These are phyloP conservation scores for Mustela lutreola DNA, from an alignment of 2,113 vertebrate species.

Conservation along the genomic window DNA sequence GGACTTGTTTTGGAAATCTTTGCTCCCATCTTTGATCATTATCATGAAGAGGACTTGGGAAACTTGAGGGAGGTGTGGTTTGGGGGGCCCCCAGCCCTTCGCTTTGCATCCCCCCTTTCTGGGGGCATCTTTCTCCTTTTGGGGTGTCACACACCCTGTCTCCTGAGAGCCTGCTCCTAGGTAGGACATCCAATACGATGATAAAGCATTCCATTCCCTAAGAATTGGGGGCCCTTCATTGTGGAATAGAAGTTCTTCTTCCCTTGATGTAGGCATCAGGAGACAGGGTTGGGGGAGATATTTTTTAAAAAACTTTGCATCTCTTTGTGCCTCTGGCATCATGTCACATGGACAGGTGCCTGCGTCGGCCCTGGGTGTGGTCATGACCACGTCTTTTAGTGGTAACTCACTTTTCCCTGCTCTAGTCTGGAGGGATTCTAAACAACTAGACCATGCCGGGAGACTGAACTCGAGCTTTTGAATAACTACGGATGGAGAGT, in stretches of 20 bases:
- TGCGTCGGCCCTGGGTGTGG: not conserved
- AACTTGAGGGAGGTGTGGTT: not conserved
- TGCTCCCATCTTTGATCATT: not conserved
- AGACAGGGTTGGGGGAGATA: not conserved
- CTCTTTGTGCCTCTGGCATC: not conserved
- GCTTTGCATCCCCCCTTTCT: not conserved
- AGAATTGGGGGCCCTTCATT: not conserved
- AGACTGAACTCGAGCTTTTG: conserved; percentile 13
- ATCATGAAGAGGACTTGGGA: not conserved
- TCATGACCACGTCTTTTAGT: not conserved
- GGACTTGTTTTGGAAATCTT: conserved; percentile 18
- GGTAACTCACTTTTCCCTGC: not conserved
- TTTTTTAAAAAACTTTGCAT: not conserved
- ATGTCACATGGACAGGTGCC: not conserved
- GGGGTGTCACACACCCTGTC: not conserved
- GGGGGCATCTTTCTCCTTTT: not conserved
- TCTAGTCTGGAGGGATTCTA: conserved; percentile 3
- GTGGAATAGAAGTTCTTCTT: not conserved
- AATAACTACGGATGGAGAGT: not conserved
- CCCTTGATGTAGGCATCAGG: not conserved
- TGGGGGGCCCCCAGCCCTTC: not conserved
- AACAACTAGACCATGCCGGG: not conserved
- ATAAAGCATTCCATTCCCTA: not conserved
- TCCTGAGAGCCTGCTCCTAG: not conserved
- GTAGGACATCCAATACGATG: not conserved